These are phyloP conservation scores for Malacosoma neustria DNA, from an alignment of 2,888 invertebrate species.

Conservation along the genomic window DNA sequence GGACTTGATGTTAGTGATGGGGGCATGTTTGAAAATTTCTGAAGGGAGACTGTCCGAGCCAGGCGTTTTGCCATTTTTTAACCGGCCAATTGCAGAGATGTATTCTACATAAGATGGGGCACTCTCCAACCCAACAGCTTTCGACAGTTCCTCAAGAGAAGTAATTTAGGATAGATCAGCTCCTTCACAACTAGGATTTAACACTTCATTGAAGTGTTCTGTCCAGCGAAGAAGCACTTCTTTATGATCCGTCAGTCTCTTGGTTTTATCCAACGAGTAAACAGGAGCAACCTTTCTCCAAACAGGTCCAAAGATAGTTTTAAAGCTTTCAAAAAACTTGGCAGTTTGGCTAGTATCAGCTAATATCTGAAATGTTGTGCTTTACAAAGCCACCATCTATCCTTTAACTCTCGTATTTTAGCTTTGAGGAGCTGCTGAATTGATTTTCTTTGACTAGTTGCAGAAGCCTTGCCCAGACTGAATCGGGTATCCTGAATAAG, in stretches of 20 bases:
- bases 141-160: background rate
- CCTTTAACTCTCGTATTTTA: too few relatives aligned
- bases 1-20: too few relatives aligned
- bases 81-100: too few relatives aligned
- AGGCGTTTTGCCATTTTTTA: too few relatives aligned
- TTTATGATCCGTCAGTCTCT: slow-evolving; percentile 4
- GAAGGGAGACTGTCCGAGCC: too few relatives aligned
- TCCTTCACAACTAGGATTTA: slow-evolving; percentile 2
- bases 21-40: too few relatives aligned
- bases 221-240: slow-evolving; percentile 8
- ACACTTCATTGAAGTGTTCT: slow-evolving; percentile 9
- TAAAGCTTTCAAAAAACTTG: slow-evolving; percentile 8
- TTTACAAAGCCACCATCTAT: slow-evolving; percentile 3
- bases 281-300: slow-evolving; percentile 7
- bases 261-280: slow-evolving; percentile 3
- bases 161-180: slow-evolving; percentile 1
- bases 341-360: slow-evolving; percentile 6
- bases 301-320: slow-evolving; percentile 6
- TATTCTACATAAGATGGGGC: too few relatives aligned
- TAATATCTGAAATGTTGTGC: slow-evolving; percentile 7
- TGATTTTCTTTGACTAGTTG: too few relatives aligned
- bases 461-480: too few relatives aligned
- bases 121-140: too few relatives aligned
- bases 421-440: too few relatives aligned
- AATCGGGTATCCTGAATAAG: too few relatives aligned